Evolutionary conservation across 2,888 invertebrate species (phyloP).

Genomic region (Eupithecia centaureata): DNA sequence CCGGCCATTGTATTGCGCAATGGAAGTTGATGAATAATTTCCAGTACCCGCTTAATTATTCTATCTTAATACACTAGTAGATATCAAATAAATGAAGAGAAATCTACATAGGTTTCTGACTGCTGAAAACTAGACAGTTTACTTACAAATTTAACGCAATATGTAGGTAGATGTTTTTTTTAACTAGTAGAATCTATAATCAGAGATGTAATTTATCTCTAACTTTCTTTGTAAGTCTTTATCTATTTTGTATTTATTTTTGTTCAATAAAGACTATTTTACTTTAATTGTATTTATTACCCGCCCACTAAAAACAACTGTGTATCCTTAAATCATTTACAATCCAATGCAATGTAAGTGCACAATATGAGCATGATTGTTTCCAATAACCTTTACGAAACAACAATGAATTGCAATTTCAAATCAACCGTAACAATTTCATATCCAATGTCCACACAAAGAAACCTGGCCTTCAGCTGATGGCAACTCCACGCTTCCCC

Average conservation of each 20-base stretch:
- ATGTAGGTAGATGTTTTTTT: too few species aligned
- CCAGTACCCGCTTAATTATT: conserved; percentile 13
- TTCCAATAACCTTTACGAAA: background rate
- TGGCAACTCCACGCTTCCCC: conserved; percentile 69
- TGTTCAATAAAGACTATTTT: too few species aligned
- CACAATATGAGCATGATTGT: background rate
- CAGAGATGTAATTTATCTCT: too few species aligned
- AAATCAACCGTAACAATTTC: conserved; percentile 61
- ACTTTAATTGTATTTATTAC: too few species aligned
- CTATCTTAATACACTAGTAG: background rate
- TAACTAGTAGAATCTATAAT: too few species aligned
- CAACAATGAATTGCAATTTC: conserved; percentile 17
- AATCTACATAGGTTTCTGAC: background rate
- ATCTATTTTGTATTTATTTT: too few species aligned
- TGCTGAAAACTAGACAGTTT: too few species aligned
- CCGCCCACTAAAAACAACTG: background rate
- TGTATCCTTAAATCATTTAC: background rate
- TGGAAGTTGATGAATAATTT: conserved; percentile 45
- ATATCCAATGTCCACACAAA: conserved; percentile 58
- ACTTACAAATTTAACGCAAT: too few species aligned
- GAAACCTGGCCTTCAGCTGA: conserved; percentile 72
- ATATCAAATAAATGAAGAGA: background rate
- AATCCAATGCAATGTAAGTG: background rate
- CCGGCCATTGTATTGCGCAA: conserved; percentile 31
- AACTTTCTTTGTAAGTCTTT: too few species aligned